phyloP scores from a whole-genome alignment of 2,888 invertebrate genomes.

The Andrena haemorrhoa region DNA sequence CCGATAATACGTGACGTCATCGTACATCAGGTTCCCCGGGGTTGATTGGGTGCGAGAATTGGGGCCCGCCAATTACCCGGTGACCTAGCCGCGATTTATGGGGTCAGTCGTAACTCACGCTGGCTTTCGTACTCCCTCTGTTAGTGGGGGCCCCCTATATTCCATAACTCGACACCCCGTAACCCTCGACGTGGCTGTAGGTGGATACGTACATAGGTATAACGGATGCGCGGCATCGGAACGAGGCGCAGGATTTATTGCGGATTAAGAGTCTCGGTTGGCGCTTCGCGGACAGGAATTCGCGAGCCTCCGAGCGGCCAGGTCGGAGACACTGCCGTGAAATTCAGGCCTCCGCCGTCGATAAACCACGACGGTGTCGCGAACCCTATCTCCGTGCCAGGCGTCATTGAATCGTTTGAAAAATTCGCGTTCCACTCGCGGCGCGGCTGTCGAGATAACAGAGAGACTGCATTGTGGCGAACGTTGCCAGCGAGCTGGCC shows the following conservation, averaged over 20 bases:
- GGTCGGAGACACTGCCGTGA: neutral
- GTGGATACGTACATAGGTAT: constrained; percentile 31
- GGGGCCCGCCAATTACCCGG: constrained; percentile 81
- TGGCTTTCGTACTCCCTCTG: constrained; percentile 56
- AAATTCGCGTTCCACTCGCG: neutral
- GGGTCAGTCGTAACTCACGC: constrained; percentile 82
- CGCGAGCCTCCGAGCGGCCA: neutral
- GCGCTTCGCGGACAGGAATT: neutral
- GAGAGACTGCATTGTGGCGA: neutral
- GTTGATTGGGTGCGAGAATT: constrained; percentile 83
- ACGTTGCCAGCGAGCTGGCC: neutral
- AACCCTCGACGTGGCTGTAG: constrained; percentile 63
- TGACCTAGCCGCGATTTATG: constrained; percentile 81
- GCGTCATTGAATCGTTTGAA: neutral
- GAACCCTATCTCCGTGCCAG: neutral
- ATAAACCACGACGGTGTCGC: neutral
- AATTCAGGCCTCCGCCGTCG: neutral
- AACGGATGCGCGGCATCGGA: constrained; percentile 48
- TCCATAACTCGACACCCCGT: constrained; percentile 74
- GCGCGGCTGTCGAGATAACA: neutral
- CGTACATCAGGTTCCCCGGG: constrained; percentile 76
- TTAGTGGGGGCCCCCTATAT: constrained; percentile 62
- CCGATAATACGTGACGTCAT: constrained; percentile 81
- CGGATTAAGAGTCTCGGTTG: constrained; percentile 45
- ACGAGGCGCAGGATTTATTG: constrained; percentile 62